A percentile compares a stretch with the other conserved stretches of the same genome.
Conservation (phyloP, 2,888 invertebrate species). For the Drosophila silvestris region DNA sequence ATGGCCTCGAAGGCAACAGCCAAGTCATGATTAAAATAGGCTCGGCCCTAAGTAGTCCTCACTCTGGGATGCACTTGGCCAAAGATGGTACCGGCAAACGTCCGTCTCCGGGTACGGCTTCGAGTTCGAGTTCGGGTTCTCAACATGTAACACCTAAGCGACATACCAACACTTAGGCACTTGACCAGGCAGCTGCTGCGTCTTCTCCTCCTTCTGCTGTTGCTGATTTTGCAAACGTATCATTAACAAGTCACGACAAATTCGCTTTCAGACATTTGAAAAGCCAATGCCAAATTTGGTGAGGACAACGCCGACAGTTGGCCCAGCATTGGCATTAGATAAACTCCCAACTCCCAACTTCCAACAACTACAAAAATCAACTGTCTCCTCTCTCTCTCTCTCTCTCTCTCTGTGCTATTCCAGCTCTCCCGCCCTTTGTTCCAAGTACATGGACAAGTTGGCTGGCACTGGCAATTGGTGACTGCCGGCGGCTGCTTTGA, state of each 20-base stretch:
- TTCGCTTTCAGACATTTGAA: constrained; percentile 79
- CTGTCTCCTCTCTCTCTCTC: background rate
- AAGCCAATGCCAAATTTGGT: constrained; percentile 77
- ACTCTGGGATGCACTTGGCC: constrained; percentile 37
- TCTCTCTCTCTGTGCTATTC: background rate
- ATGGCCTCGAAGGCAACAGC: constrained; percentile 69
- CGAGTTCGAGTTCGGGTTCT: background rate
- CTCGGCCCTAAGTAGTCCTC: constrained; percentile 52
- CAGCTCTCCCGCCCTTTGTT: constrained; percentile 2
- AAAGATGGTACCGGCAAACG: constrained; percentile 70
- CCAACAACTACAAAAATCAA: constrained; percentile 29
- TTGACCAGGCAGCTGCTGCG: constrained; percentile 29
- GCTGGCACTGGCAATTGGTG: constrained; percentile 24
- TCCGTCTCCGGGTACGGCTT: background rate
- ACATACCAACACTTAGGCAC: constrained; percentile 78
- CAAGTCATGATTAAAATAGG: constrained; percentile 76
- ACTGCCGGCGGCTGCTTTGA: constrained; percentile 76
- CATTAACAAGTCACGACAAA: constrained; percentile 84
- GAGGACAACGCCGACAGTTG: constrained; percentile 61
- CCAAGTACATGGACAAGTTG: constrained; percentile 66
- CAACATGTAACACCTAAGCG: constrained; percentile 71
- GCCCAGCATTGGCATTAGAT: constrained; percentile 69
- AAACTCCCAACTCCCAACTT: constrained; percentile 65
- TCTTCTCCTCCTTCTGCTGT: background rate
- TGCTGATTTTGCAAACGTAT: constrained; percentile 64